These are phyloP conservation scores for Callinectes sapidus DNA, from an alignment of 2,888 invertebrate genomes.

Conservation along the genomic window DNA sequence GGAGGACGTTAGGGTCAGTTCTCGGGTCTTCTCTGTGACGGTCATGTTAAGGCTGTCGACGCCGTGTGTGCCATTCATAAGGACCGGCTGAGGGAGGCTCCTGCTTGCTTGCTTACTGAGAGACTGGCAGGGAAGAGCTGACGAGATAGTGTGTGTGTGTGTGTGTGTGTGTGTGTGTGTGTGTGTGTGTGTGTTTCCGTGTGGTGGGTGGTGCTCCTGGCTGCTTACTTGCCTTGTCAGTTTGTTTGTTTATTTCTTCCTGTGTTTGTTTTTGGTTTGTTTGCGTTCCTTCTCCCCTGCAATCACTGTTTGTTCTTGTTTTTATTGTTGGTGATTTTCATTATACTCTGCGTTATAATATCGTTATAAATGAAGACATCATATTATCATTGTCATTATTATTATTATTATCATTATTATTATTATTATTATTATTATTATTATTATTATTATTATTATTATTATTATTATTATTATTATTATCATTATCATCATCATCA, in stretches of 20 bases:
- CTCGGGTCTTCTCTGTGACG: slow-evolving; percentile 26
- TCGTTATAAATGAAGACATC: background rate
- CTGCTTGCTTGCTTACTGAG: background rate
- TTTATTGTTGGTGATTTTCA: background rate
- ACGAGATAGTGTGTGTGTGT: background rate
- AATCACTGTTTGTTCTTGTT: background rate
- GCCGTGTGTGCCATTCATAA: slow-evolving; percentile 36
- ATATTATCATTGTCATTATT: background rate
- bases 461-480: too few relatives aligned
- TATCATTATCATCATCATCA: too few relatives aligned
- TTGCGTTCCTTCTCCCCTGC: background rate
- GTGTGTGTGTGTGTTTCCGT: background rate
- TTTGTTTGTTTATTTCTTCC: background rate
- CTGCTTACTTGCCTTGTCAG: background rate
- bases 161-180: background rate
- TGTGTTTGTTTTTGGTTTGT: background rate
- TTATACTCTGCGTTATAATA: background rate
- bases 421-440: background rate
- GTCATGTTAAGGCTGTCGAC: slow-evolving; percentile 37
- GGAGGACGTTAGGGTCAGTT: slow-evolving; percentile 28
- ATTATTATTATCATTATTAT: background rate
- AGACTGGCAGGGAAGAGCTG: background rate
- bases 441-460: too few relatives aligned
- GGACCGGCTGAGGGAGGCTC: background rate
- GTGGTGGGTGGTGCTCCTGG: background rate